Conservation (phyloP, 2,888 invertebrate species). For the Heliconius cydno region DNA sequence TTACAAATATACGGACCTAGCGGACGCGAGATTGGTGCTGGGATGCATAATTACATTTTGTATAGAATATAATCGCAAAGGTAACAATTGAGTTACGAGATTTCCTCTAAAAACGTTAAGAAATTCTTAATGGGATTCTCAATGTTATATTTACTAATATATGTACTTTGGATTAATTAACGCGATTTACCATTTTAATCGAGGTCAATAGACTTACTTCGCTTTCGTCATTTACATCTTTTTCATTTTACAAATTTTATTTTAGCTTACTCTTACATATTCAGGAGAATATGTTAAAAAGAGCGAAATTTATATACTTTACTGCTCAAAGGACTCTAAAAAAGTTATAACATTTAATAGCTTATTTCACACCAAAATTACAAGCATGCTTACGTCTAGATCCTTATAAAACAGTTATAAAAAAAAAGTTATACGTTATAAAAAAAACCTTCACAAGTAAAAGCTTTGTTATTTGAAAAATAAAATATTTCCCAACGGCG, state of each 20-base stretch:
- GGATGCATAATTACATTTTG: conserved; percentile 54
- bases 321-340: background rate
- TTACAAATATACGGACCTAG: background rate
- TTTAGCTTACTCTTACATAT: background rate
- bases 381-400: background rate
- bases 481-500: conserved; percentile 32
- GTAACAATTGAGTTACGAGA: conserved; percentile 51
- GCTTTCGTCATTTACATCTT: background rate
- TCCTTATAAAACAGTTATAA: conserved; percentile 10
- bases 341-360: background rate
- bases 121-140: conserved; percentile 52
- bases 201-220: conserved; percentile 25
- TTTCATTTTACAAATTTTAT: background rate
- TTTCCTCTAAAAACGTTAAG: conserved; percentile 51
- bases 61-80: conserved; percentile 49
- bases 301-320: background rate
- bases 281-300: background rate
- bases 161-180: conserved; percentile 31
- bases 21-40: conserved; percentile 28
- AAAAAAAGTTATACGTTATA: background rate
- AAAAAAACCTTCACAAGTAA: conserved; percentile 12
- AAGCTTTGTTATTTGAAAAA: conserved; percentile 29
- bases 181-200: conserved; percentile 34
- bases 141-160: conserved; percentile 38
- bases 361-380: conserved; percentile 8